A percentile compares a stretch with the other conserved stretches of the same genome.
Evolutionary conservation across 1,140 invertebrate species (phyloP).

Genomic region (Amyelois transitella): DNA sequence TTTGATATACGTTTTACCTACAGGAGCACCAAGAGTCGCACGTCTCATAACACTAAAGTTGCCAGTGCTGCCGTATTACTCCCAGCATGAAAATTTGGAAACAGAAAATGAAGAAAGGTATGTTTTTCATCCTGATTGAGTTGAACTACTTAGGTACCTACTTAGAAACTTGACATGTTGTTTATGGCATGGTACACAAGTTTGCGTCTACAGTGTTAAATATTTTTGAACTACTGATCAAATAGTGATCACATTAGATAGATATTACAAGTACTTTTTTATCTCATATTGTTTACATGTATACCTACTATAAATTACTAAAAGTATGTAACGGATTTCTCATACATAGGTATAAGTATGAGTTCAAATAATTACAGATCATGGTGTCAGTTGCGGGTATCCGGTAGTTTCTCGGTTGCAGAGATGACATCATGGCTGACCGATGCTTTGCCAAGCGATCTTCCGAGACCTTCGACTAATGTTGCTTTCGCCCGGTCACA

Average conservation of each 20-base stretch:
- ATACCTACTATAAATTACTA: too few species aligned
- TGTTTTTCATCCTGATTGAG: too few species aligned
- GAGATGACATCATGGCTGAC: slow-evolving; percentile 62
- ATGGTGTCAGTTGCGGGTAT: slow-evolving; percentile 43
- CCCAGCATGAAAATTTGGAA: slow-evolving; percentile 41
- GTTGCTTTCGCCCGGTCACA: slow-evolving; percentile 46
- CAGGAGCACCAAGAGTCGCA: slow-evolving; percentile 57
- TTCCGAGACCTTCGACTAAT: slow-evolving; percentile 45
- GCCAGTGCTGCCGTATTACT: slow-evolving; percentile 51
- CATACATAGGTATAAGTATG: too few species aligned
- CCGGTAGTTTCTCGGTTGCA: slow-evolving; percentile 59
- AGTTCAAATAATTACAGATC: slow-evolving; percentile 20
- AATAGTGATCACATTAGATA: too few species aligned
- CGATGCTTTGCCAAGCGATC: slow-evolving; percentile 48
- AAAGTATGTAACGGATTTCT: too few species aligned
- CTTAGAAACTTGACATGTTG: too few species aligned
- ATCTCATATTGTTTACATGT: neutral
- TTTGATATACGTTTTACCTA: slow-evolving; percentile 51
- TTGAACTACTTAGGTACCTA: too few species aligned
- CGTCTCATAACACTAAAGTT: slow-evolving; percentile 44
- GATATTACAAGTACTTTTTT: too few species aligned
- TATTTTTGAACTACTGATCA: too few species aligned
- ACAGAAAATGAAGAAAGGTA: slow-evolving; percentile 29
- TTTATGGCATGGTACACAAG: neutral
- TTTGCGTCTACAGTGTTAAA: too few species aligned